Evolutionary conservation across 2,113 vertebrate species (phyloP), one percentile per base, ranked within the genome.

Genomic region (Emydura subglobosa): DNA sequence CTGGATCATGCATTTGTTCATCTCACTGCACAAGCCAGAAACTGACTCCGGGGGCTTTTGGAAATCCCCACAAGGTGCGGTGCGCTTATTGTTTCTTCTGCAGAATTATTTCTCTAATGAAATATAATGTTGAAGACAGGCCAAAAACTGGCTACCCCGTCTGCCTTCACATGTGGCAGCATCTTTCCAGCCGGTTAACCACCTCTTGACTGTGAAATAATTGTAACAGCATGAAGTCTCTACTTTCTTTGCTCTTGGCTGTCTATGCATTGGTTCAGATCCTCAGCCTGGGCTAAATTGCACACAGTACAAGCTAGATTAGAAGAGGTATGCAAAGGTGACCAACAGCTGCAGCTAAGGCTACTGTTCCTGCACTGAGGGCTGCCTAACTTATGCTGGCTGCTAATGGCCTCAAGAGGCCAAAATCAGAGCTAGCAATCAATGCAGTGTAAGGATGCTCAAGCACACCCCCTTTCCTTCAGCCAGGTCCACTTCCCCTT

Each of bases 51-150:
- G 89, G 78, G 85, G 68, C 51, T 94, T 79, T 97, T 97, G 85
- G 83, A 98, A 98, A 97, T 95, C 93, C 92, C 95, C 74, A 61
- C 83, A 95, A 96, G 96, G 92, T 98, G 83, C 68, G 57, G 1
- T 87, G 53, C 55, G 83, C 85, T 96, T 94, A 96, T 96, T 96
- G 83, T 95, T 97, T 90, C 94, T 89, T 93, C 89, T 83, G 89
- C 86, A 92, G 92, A 93, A 79, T 85, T 24, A 51, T 83, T 96
- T 96, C 91, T 96, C 93, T 94, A 95, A 96, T 92, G 91, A 97
- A 97, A 97, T 78, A 89, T 85, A 96, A 86, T 53, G 74, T 90
- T 94, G 92, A 97, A 87, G 84, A 95, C 93, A 51, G 93, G 96
- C 96, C 95, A 97, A 94, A 97, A 94, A 94, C 55, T 10, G 27